Conservation (phyloP, 2,888 invertebrate genomes). For the Callosobruchus maculatus region DNA sequence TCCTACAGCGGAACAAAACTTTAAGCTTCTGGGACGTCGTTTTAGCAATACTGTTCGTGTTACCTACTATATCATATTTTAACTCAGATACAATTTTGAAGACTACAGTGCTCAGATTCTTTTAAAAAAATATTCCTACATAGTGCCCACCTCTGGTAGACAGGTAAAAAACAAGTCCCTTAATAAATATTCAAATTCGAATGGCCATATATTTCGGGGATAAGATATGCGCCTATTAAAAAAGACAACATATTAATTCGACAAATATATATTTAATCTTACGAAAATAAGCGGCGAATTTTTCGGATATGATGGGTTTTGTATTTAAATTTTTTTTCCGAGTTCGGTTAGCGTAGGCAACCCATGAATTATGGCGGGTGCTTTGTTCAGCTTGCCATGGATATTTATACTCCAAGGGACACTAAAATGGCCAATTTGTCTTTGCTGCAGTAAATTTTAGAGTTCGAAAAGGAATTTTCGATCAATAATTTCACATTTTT, state of each 20-base stretch:
- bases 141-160: constrained; percentile 8
- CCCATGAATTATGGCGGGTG: neutral
- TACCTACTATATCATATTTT: too few relatives aligned
- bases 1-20: too few relatives aligned
- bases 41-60: too few relatives aligned
- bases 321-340: neutral
- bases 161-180: constrained; percentile 38
- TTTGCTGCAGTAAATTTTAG: neutral
- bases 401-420: neutral
- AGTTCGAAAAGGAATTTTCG: neutral
- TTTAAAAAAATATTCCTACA: neutral
- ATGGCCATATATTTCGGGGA: constrained; percentile 43
- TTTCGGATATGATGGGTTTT: neutral
- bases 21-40: too few relatives aligned
- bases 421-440: neutral
- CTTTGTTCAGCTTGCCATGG: neutral
- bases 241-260: constrained; percentile 48
- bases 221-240: constrained; percentile 48
- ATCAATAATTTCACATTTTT: neutral
- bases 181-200: constrained; percentile 48
- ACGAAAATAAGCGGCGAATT: constrained; percentile 12
- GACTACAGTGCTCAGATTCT: neutral
- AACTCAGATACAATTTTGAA: too few relatives aligned
- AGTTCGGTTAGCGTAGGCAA: neutral
- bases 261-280: constrained; percentile 45